Conservation (phyloP, 2,888 invertebrate genomes). For the Eupithecia dodoneata region DNA sequence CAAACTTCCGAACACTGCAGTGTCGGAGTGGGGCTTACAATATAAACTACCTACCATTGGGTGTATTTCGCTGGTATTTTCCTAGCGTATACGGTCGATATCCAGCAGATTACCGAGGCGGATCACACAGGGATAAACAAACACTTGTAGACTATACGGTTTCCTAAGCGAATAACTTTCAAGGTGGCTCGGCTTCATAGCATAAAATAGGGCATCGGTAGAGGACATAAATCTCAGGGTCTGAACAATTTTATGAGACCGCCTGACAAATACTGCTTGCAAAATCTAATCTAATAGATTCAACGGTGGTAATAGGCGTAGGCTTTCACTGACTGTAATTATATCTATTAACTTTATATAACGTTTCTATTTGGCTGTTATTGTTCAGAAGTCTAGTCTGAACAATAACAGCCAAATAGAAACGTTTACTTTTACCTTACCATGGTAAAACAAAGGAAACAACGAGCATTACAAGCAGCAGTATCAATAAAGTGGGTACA, state of each 20-base stretch:
- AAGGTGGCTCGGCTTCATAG: slow-evolving; percentile 25
- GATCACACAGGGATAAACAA: slow-evolving; percentile 36
- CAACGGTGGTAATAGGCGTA: neutral
- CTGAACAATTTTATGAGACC: neutral
- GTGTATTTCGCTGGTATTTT: slow-evolving; percentile 10
- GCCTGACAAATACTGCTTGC: neutral
- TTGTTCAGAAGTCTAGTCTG: too few species aligned
- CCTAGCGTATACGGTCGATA: slow-evolving; percentile 37
- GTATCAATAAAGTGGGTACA: slow-evolving; percentile 17
- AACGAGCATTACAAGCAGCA: slow-evolving; percentile 15
- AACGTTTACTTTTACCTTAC: slow-evolving; percentile 8
- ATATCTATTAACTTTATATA: too few species aligned
- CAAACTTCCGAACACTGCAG: slow-evolving; percentile 5
- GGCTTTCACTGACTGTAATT: neutral
- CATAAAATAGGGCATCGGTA: slow-evolving; percentile 27
- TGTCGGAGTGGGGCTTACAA: slow-evolving; percentile 11
- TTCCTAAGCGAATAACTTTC: slow-evolving; percentile 32
- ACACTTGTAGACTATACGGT: slow-evolving; percentile 38
- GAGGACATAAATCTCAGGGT: slow-evolving; percentile 1
- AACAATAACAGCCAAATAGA: neutral
- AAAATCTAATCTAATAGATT: neutral
- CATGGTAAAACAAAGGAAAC: slow-evolving; percentile 10
- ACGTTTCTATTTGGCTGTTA: too few species aligned
- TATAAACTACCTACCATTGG: slow-evolving; percentile 2
- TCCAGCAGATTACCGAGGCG: slow-evolving; percentile 34